These are phyloP conservation scores for Galemys pyrenaicus DNA, from an alignment of 2,113 vertebrate genomes.

Conservation along the genomic window DNA sequence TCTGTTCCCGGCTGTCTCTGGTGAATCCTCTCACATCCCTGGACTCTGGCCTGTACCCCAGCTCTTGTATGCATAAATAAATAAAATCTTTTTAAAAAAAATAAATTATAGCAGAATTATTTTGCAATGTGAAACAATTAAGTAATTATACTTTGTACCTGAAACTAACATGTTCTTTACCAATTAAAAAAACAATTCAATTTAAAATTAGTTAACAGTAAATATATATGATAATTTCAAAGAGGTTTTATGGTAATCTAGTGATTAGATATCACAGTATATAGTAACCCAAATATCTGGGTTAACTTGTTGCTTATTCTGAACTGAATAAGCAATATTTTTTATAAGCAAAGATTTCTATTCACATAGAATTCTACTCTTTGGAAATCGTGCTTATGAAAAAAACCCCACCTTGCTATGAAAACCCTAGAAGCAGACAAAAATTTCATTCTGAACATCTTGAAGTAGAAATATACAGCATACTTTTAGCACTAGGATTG, in stretches of 20 bases:
- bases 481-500: neutral
- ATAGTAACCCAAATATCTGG: neutral
- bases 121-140: no score
- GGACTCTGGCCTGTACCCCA: no score
- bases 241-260: neutral
- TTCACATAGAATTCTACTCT: neutral
- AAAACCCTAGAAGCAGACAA: neutral
- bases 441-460: neutral
- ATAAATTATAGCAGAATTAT: no score
- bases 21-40: no score
- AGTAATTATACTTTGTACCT: no score
- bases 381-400: neutral
- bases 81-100: no score
- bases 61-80: no score
- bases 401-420: neutral
- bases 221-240: neutral
- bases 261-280: neutral
- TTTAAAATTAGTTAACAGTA: neutral
- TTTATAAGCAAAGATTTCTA: neutral
- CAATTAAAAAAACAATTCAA: neutral
- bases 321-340: neutral
- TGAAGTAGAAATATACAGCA: conserved; percentile 2
- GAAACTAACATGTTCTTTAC: no score
- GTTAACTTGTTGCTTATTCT: neutral
- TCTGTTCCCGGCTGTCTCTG: no score